phyloP scores from a whole-genome alignment of 2,113 vertebrate species.

The Kryptolebias marmoratus region DNA sequence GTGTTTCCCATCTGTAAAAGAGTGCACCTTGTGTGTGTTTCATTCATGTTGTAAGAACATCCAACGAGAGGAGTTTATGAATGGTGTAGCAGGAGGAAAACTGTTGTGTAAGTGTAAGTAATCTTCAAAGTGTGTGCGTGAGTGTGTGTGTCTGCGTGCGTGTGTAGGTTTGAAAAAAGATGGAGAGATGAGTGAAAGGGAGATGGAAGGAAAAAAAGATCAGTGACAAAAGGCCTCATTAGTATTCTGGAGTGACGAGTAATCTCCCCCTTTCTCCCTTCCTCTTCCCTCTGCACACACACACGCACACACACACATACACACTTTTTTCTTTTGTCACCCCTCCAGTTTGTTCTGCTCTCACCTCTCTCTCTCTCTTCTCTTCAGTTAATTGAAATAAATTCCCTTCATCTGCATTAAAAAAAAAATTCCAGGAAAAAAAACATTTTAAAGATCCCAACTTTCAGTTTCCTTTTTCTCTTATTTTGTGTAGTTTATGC shows the following conservation, averaged over 20 bases:
- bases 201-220: conserved; percentile 54
- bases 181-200: conserved; percentile 45
- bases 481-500: background rate
- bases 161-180: conserved; percentile 1
- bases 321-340: background rate
- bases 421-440: background rate
- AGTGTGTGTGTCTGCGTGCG: too few relatives aligned
- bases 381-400: background rate
- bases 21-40: too few relatives aligned
- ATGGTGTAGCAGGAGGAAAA: too few relatives aligned
- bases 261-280: conserved; percentile 54
- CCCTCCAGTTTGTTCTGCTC: conserved; percentile 5
- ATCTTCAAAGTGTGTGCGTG: background rate
- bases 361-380: conserved; percentile 5
- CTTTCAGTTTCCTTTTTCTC: background rate
- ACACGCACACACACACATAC: conserved; percentile 17
- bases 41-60: too few relatives aligned
- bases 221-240: conserved; percentile 73
- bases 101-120: too few relatives aligned
- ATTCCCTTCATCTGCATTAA: background rate
- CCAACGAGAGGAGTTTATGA: too few relatives aligned
- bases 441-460: background rate
- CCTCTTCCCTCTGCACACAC: conserved; percentile 4
- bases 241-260: conserved; percentile 71
- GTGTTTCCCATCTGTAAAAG: too few relatives aligned